A percentile compares a stretch with the other conserved stretches of the same genome.
These are phyloP conservation scores for Rhodeus uyekii DNA, from an alignment of 2,797 vertebrate genomes.

Conservation along the genomic window DNA sequence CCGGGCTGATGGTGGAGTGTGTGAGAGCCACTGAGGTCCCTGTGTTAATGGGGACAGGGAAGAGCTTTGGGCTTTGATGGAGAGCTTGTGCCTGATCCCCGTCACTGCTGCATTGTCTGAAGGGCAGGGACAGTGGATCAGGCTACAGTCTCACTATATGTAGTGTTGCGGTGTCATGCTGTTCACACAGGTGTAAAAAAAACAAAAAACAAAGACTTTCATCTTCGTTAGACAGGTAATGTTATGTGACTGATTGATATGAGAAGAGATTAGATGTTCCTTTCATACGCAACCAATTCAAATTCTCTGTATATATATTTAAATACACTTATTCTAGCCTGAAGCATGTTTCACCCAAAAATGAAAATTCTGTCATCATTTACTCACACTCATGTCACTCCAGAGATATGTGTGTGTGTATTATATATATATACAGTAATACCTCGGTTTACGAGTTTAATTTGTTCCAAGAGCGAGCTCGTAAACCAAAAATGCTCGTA, in stretches of 20 bases:
- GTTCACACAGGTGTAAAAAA: conserved; percentile 2
- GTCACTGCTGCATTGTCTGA: conserved; percentile 19
- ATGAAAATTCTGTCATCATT: neutral
- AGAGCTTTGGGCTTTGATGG: conserved; percentile 39
- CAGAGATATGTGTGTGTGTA: too few species aligned
- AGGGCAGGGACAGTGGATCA: conserved; percentile 32
- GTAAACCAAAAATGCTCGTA: too few species aligned
- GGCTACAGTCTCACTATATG: neutral
- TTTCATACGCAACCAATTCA: neutral
- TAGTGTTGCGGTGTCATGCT: conserved; percentile 2
- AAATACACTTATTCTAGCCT: neutral
- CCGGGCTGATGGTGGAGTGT: conserved; percentile 35
- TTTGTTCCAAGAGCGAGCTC: too few species aligned
- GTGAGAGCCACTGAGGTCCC: conserved; percentile 32
- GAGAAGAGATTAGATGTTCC: neutral
- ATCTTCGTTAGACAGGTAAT: neutral
- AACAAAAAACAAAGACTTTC: too few species aligned
- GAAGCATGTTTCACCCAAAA: neutral
- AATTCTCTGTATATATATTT: neutral
- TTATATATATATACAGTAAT: too few species aligned
- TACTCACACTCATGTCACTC: neutral
- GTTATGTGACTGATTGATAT: conserved; percentile 6
- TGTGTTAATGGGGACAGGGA: conserved; percentile 37
- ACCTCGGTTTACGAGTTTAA: too few species aligned
- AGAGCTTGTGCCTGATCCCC: conserved; percentile 39